Evolutionary conservation across 2,888 invertebrate genomes (phyloP).

Genomic region (Proisotoma minuta): DNA sequence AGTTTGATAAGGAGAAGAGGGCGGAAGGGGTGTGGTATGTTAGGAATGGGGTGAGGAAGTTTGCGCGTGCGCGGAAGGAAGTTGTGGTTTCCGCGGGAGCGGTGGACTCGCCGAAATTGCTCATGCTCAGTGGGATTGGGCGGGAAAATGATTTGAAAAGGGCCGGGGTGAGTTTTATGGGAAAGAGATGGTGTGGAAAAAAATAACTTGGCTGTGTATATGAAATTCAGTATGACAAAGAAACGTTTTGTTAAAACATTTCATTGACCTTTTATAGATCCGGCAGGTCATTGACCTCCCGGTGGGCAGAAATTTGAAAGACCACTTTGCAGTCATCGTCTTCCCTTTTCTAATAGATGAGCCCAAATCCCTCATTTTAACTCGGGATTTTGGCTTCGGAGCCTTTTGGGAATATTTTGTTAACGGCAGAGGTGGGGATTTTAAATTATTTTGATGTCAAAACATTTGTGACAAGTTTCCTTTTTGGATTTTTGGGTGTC

Average conservation of each 20-base stretch:
- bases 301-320: slow-evolving; percentile 42
- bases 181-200: no score
- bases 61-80: slow-evolving; percentile 74
- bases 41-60: slow-evolving; percentile 65
- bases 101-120: slow-evolving; percentile 81
- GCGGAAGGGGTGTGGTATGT: slow-evolving; percentile 80
- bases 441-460: neutral
- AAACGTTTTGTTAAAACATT: neutral
- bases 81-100: slow-evolving; percentile 75
- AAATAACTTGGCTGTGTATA: no score
- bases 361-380: slow-evolving; percentile 29
- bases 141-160: slow-evolving; percentile 25
- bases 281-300: slow-evolving; percentile 32
- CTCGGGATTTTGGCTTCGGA: slow-evolving; percentile 30
- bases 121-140: slow-evolving; percentile 24
- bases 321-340: slow-evolving; percentile 26
- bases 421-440: slow-evolving; percentile 31
- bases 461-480: neutral
- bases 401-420: slow-evolving; percentile 30
- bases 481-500: no score
- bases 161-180: slow-evolving; percentile 10
- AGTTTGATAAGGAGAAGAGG: slow-evolving; percentile 58
- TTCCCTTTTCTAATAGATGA: slow-evolving; percentile 30
- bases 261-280: neutral
- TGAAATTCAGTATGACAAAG: no score